Evolutionary conservation across 2,888 invertebrate genomes (phyloP), one percentile per base, ranked within the genome.

Genomic region (Xylota sylvarum): DNA sequence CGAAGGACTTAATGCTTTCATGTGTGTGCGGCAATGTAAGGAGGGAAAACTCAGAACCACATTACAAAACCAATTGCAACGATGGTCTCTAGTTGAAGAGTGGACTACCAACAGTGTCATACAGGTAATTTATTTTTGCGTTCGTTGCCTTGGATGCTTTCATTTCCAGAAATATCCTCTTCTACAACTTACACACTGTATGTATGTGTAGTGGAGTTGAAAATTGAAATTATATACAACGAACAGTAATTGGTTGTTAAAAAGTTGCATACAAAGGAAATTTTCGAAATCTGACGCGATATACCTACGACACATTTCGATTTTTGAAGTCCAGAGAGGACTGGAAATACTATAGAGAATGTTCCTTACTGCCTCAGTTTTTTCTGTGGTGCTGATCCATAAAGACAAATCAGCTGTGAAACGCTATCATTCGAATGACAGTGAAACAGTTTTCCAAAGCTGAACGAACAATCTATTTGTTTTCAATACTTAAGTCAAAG

Each of bases 51-150:
- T 81, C 73, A 62, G 67, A 55, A 81, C 65, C 52, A 50, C 73
- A 74, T 81, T 81, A 69, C 67, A 74, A 46, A 74, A 79, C 67
- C 73, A 67, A 52, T 74, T 65, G 35, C 48, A 80, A 40, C 37
- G 65, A 73, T 80, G 73, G 69, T 1, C 46, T 40, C 69, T 69
- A 48, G 40, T 70, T 46, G 48, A 62, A 23, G 23, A 70, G 72
- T 19, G 50, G 40, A 43, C 62, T 23, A 35, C 52, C 12, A n/a
- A 58, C 72, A 65, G 65, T n/a, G n/a, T 74, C 62, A 70, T 48
- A 48, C 70, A 62, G 69, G 81, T 81, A 69, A 70, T 72, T 77
- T 77, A 77, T 72, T 82, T 50, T 32, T 77, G 65, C 62, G 48
- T 56, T 48, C 46, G 23, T 14, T 72, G 23, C 23, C 23, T 23